phyloP scores from a whole-genome alignment of 1,140 invertebrate species.

The Pararge aegeria region DNA sequence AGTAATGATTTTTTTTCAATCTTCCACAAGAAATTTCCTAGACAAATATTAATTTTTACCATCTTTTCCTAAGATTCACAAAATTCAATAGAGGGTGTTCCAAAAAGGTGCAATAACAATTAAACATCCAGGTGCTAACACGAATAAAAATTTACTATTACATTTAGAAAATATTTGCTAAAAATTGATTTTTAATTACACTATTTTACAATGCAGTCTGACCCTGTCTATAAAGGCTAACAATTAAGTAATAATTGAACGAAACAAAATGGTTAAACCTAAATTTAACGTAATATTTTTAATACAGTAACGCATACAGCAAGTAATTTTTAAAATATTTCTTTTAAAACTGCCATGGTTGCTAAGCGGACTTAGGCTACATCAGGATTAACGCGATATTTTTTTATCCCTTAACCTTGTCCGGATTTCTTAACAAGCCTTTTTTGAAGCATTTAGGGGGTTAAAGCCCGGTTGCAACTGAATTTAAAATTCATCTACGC shows the following conservation, averaged over 20 bases:
- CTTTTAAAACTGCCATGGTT: too few relatives aligned
- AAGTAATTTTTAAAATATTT: too few relatives aligned
- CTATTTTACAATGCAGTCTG: slow-evolving; percentile 69
- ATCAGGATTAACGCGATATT: too few relatives aligned
- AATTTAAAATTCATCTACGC: too few relatives aligned
- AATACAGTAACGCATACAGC: neutral
- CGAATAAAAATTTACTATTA: slow-evolving; percentile 69
- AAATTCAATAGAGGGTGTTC: slow-evolving; percentile 53
- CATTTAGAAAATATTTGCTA: slow-evolving; percentile 71
- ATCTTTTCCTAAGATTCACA: slow-evolving; percentile 37
- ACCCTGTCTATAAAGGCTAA: slow-evolving; percentile 78
- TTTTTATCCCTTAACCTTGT: too few relatives aligned
- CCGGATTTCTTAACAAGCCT: too few relatives aligned
- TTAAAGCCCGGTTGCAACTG: too few relatives aligned
- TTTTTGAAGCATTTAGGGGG: too few relatives aligned
- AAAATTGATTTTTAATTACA: slow-evolving; percentile 69
- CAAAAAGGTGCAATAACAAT: slow-evolving; percentile 69
- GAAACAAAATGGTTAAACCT: slow-evolving; percentile 18
- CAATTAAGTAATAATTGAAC: slow-evolving; percentile 39
- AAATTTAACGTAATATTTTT: slow-evolving; percentile 8
- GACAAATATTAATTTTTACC: slow-evolving; percentile 14
- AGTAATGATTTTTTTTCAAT: slow-evolving; percentile 29
- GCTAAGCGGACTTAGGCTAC: too few relatives aligned
- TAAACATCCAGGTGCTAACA: slow-evolving; percentile 69
- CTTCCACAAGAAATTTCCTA: neutral